Base-by-base conservation (phyloP, 2,888 invertebrate species). In the Ceramica pisi region DNA sequence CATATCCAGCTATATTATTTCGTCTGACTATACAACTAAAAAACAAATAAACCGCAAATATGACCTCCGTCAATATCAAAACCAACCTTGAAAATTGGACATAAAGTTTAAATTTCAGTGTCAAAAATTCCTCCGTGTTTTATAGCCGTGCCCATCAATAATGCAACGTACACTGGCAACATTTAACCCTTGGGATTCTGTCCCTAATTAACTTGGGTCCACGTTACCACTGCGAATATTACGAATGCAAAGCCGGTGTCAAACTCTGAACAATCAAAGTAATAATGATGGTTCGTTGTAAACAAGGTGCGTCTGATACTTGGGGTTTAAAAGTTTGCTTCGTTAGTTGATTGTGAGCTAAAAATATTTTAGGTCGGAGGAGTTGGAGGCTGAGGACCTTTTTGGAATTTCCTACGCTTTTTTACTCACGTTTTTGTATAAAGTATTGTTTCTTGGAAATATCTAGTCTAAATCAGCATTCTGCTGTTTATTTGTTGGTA, bases 141-240 rank as follows among this genome's bases (percentile, higher is more conserved):
- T 78, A 82, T 78, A 74, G 83, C 75, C 71, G 69, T 62, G 70
- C 68, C 85, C 85, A 90, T 91, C 89, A 91, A 89, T 91, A 90
- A 91, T 91, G 89, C 90, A 91, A 81, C 78, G 85, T 86, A 82
- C 86, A 84, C 87, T 88, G 84, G 82, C 84, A 86, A 86, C 87
- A 84, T 83, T 85, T 83, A 88, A 88, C 87, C 91, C 90, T 84
- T 72, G 88, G 88, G 90, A 87, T 79, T 78, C 79, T 76, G 72
- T 70, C 81, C 85, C 86, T 90, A 90, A 91, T 91, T 90, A 90
- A 86, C 86, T 85, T 75, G 83, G 85, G 86, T 78, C 85, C 75
- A 80, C 64, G 75, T 65, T 74, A 78, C 81, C 75, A 78, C 80
- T 80, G 75, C 67, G 78, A 81, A 81, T 85, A 88, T 90, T 87